Conservation (phyloP, 2,113 vertebrate genomes). For the Bucco capensis region DNA sequence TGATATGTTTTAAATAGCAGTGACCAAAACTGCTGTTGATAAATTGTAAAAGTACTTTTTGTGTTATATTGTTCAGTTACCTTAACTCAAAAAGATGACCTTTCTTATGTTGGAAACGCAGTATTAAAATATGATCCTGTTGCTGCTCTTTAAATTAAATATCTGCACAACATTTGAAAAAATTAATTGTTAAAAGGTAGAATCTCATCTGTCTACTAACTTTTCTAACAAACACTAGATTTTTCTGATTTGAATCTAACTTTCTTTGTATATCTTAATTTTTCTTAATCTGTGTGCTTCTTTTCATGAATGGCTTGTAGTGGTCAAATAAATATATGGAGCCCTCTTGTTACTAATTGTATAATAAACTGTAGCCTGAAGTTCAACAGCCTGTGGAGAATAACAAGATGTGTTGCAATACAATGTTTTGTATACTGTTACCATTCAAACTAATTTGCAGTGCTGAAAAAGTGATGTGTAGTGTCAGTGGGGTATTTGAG, state of each 20-base stretch:
- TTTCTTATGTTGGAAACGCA: not conserved
- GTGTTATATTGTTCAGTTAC: not conserved
- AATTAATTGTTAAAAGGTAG: constrained; percentile 67
- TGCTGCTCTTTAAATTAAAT: constrained; percentile 4
- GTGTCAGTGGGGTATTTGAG: not conserved
- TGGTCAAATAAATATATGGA: constrained; percentile 7
- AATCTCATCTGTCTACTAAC: constrained; percentile 72
- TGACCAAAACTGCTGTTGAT: not conserved
- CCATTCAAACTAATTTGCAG: not conserved
- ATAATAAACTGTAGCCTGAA: not conserved
- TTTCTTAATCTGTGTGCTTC: constrained; percentile 50
- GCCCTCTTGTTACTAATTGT: constrained; percentile 33
- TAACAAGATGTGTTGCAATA: not conserved
- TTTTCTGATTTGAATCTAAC: constrained; percentile 48
- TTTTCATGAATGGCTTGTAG: constrained; percentile 62
- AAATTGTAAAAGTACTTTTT: not conserved
- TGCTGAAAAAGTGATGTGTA: not conserved
- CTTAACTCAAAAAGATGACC: not conserved
- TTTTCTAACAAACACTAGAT: constrained; percentile 35
- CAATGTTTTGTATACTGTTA: not conserved
- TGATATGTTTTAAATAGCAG: constrained; percentile 17
- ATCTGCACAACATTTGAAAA: constrained; percentile 60
- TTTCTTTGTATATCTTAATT: not conserved
- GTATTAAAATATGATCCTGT: not conserved
- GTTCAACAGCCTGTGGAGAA: not conserved